These are phyloP conservation scores for Dysidea cf. avara DNA, from an alignment of 37 sponge, comb jelly and placozoan species.

Conservation along the genomic window DNA sequence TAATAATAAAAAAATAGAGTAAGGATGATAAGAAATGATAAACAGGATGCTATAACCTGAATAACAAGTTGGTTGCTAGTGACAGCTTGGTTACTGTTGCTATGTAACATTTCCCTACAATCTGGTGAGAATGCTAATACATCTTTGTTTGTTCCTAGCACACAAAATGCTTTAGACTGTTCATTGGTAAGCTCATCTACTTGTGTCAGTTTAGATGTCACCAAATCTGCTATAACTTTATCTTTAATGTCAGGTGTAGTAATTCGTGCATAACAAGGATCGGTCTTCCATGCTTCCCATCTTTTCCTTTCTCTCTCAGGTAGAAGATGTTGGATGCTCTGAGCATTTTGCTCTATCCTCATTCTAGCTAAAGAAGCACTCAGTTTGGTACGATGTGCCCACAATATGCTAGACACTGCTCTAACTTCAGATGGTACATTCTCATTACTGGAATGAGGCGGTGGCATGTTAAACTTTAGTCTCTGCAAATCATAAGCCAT, in stretches of 20 bases:
- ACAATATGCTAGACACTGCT: conserved; percentile 41
- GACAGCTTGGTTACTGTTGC: conserved; percentile 15
- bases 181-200: not conserved
- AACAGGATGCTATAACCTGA: conserved; percentile 33
- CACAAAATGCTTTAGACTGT: not conserved
- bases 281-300: not conserved
- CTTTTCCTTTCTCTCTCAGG: conserved; percentile 5
- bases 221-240: conserved; percentile 2
- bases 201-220: not conserved
- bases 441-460: conserved; percentile 16
- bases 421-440: conserved; percentile 16
- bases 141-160: conserved; percentile 1
- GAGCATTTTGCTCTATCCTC: conserved; percentile 46
- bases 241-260: conserved; percentile 12
- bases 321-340: conserved; percentile 29
- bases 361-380: conserved; percentile 63
- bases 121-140: conserved; percentile 56
- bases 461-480: conserved; percentile 37
- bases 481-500: conserved; percentile 65
- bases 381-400: conserved; percentile 56
- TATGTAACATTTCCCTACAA: conserved; percentile 11
- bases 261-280: conserved; percentile 46
- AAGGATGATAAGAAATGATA: not conserved
- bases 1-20: conserved; percentile 3
- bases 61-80: conserved; percentile 29